These are phyloP conservation scores for Zoroaster sp. DNA, from an alignment of 53 echinoderm and acorn worm species.

Conservation along the genomic window DNA sequence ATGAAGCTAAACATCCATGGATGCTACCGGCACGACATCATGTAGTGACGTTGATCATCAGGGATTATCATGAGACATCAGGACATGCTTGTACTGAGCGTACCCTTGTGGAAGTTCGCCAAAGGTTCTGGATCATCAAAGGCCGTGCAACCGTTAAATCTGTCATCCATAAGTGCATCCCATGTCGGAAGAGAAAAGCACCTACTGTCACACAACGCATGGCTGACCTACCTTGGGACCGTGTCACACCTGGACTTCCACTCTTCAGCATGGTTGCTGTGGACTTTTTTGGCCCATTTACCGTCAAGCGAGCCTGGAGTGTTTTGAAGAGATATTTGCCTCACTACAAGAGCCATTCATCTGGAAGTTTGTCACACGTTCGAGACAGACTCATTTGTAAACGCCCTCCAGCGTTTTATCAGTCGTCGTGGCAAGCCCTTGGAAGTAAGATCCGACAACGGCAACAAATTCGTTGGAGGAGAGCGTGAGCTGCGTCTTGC, in stretches of 20 bases:
- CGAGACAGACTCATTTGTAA: background rate
- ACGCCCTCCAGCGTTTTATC: background rate
- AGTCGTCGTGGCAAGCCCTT: background rate
- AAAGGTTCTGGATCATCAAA: too few species aligned
- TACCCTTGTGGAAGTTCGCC: slow-evolving; percentile 6
- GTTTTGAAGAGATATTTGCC: background rate
- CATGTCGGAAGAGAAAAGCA: slow-evolving; percentile 4
- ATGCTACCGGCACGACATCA: background rate
- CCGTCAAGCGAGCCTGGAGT: slow-evolving; percentile 3
- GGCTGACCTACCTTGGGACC: slow-evolving; percentile 26
- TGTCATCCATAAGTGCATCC: slow-evolving; percentile 16
- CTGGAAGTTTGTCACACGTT: background rate
- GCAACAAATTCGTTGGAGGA: slow-evolving; percentile 42
- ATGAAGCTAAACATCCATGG: background rate
- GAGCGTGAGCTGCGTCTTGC: background rate
- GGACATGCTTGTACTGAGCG: too few species aligned
- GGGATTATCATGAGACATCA: too few species aligned
- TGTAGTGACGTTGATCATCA: slow-evolving; percentile 10
- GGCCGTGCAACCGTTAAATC: background rate
- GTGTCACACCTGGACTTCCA: slow-evolving; percentile 8
- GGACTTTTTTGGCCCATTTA: slow-evolving; percentile 25
- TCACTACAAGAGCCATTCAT: background rate
- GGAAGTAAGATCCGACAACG: slow-evolving; percentile 39
- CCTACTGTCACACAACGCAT: background rate
- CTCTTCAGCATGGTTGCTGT: too few species aligned